Evolutionary conservation across 1,140 invertebrate species (phyloP), one percentile per base, ranked within the genome.

Genomic region (Anthonomus grandis): DNA sequence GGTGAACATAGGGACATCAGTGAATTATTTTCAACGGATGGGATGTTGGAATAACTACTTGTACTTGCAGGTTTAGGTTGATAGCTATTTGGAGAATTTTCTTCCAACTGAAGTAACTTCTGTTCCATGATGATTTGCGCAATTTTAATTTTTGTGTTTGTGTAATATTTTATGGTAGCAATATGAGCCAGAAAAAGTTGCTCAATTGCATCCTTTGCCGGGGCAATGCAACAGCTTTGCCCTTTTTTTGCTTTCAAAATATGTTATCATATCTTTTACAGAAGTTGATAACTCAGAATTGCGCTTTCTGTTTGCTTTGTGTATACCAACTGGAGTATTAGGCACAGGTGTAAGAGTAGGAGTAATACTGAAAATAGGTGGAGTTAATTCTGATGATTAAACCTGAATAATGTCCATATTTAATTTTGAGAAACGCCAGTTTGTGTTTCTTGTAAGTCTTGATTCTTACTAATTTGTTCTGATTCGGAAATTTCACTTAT

Each of bases 111-210:
- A 9, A 48, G 10, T 48, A 48, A 27, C 31, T 48, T 18, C 31
- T 48, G 25, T 27, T 48, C 18, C 3, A 17, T 34, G 37, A 37
- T 34, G 5, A 50, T 50, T 36, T 50, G 13, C 27, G 47, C 47
- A 50, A 50, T 50, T 50, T 50, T 27, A n/a, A 50, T 18, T 50
- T 50, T 50, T 50, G 47, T 50, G 10, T 48, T 18, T 22, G 25
- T 25, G 12, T 48, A n/a, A 48, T 25, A 25, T 48, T 50, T 50
- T 36, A 50, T 50, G 47, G 31, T 50, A 36, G 15, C 3, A 37
- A 34, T 34, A 15, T 50, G 37, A 37, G 47, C 36, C 22, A 50
- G 37, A 15, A 50, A 50, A 17, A 50, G 37, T 36, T 37, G 22
- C 18, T 50, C 47, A 5, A 37, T 15, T 37, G 15, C 27, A 37